These are phyloP conservation scores for Amazona guildingii DNA, from an alignment of 2,113 vertebrate species.

Conservation along the genomic window DNA sequence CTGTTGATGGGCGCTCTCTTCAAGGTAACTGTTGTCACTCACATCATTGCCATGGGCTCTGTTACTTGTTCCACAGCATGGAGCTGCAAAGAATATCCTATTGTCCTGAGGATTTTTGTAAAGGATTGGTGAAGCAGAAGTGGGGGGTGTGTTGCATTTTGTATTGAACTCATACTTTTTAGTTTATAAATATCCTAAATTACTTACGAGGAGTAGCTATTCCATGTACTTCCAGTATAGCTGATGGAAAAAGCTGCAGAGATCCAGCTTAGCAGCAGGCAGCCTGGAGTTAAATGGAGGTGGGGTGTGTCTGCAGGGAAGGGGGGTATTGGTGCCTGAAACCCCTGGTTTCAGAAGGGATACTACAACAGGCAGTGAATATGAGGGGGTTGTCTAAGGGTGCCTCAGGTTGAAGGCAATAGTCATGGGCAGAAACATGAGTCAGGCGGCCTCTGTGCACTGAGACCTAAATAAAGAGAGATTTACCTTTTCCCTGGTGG, in stretches of 20 bases:
- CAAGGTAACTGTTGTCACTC: conserved; percentile 46
- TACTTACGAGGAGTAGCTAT: neutral
- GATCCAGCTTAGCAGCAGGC: neutral
- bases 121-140: neutral
- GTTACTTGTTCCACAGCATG: conserved; percentile 25
- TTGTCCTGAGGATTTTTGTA: conserved; percentile 2
- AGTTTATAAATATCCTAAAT: neutral
- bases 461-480: neutral
- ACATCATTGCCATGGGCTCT: neutral
- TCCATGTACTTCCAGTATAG: neutral
- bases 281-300: neutral
- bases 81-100: conserved; percentile 31
- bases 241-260: neutral
- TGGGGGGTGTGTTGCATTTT: neutral
- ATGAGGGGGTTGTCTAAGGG: neutral
- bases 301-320: neutral
- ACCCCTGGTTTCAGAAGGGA: neutral
- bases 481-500: neutral
- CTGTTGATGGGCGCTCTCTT: neutral
- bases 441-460: neutral
- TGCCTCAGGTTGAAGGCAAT: neutral
- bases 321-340: neutral
- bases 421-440: neutral
- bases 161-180: neutral
- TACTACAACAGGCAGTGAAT: neutral